Conservation (phyloP, 2,113 vertebrate species). For the Brachypteracias leptosomus region DNA sequence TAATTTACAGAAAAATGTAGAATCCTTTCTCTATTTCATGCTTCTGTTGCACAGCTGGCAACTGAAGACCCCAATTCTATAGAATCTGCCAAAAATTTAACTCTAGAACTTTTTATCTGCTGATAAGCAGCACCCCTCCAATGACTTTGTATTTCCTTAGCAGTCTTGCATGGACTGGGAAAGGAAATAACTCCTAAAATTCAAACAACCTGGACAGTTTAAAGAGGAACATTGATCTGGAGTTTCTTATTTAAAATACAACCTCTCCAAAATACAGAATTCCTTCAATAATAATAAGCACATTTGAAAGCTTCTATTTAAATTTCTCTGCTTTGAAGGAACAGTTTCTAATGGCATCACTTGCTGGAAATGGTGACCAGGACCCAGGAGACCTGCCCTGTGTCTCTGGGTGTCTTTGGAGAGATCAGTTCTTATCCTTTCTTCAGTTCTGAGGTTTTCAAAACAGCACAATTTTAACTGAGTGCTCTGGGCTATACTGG, state of each 20-base stretch:
- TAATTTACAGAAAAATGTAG: background rate
- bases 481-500: background rate
- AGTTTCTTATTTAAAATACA: background rate
- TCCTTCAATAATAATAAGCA: background rate
- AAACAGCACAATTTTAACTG: background rate
- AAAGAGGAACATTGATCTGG: background rate
- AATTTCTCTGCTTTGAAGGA: background rate
- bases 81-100: background rate
- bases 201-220: background rate
- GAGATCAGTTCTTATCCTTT: background rate
- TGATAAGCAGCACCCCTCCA: background rate
- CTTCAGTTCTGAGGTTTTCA: background rate
- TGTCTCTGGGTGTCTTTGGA: background rate
- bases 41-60: background rate
- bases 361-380: too few relatives aligned
- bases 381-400: background rate
- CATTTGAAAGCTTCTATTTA: background rate
- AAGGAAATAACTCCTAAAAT: background rate
- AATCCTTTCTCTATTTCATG: background rate
- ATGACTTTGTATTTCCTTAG: fast-evolving
- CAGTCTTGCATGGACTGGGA: background rate
- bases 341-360: background rate
- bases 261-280: background rate
- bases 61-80: too few relatives aligned
- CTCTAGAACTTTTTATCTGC: background rate